Conservation (phyloP, 2,797 vertebrate genomes). For the Diceros bicornis region DNA sequence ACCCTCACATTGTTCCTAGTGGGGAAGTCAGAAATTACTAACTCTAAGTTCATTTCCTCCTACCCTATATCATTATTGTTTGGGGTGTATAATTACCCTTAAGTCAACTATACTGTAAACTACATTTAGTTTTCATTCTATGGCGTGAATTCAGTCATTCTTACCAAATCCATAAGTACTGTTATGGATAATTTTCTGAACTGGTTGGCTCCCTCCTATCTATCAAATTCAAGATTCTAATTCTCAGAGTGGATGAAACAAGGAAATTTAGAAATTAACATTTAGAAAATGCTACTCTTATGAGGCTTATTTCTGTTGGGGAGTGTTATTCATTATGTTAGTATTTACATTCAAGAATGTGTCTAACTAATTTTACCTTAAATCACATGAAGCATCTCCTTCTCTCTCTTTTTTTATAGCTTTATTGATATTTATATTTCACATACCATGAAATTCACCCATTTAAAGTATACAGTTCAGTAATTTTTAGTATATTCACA, state of each 20-base stretch:
- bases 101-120: slow-evolving; percentile 60
- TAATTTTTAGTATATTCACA: neutral
- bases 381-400: neutral
- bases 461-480: neutral
- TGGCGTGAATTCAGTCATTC: slow-evolving; percentile 31
- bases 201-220: neutral
- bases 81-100: slow-evolving; percentile 61
- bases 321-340: neutral
- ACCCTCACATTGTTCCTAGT: neutral
- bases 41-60: slow-evolving; percentile 33
- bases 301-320: neutral
- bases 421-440: slow-evolving; percentile 39
- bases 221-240: slow-evolving; percentile 42
- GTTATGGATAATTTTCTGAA: slow-evolving; percentile 56
- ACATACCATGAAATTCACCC: neutral
- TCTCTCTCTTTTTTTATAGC: neutral
- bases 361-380: slow-evolving; percentile 50
- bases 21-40: slow-evolving; percentile 60
- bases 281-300: neutral
- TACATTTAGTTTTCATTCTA: slow-evolving; percentile 30
- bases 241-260: neutral
- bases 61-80: neutral
- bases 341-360: neutral
- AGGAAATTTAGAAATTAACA: neutral
- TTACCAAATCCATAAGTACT: neutral